Percentiles rank a stretch among this genome's conserved stretches.
phyloP scores from a whole-genome alignment of 2,113 vertebrate genomes.

The Prochilodus magdalenae region DNA sequence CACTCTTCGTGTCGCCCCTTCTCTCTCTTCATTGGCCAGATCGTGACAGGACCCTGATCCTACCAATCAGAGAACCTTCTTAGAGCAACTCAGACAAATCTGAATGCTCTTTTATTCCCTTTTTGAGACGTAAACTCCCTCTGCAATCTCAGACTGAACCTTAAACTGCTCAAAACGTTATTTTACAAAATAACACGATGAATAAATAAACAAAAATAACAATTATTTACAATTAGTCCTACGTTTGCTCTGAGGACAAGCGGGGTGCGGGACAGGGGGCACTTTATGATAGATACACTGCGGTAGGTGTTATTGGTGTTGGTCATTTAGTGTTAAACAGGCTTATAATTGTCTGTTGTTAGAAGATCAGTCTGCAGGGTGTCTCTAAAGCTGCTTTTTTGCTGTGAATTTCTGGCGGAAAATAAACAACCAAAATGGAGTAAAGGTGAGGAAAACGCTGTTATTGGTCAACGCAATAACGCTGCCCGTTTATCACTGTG shows the following conservation, averaged over 20 bases:
- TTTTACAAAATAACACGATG: slow-evolving; percentile 15
- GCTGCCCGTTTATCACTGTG: background rate
- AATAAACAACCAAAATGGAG: no score
- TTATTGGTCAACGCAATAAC: background rate
- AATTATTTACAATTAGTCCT: background rate
- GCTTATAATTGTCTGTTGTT: no score
- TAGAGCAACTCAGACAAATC: slow-evolving; percentile 65
- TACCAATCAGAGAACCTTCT: slow-evolving; percentile 83
- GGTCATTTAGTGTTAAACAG: no score
- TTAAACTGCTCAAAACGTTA: slow-evolving; percentile 45
- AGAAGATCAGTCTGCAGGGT: no score
- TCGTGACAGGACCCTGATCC: slow-evolving; percentile 70
- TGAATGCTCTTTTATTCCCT: slow-evolving; percentile 53
- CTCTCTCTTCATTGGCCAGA: slow-evolving; percentile 81
- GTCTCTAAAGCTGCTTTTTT: no score
- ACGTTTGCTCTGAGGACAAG: background rate
- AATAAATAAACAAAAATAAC: background rate
- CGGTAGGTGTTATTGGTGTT: no score
- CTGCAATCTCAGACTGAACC: slow-evolving; percentile 57
- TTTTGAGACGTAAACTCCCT: slow-evolving; percentile 51
- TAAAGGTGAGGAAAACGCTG: no score
- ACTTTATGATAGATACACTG: no score
- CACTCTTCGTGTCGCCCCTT: slow-evolving; percentile 70
- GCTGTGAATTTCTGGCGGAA: background rate
- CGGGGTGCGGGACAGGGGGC: no score